Base-by-base conservation (phyloP, 1,140 invertebrate genomes). In the Palaemon carinicauda region DNA sequence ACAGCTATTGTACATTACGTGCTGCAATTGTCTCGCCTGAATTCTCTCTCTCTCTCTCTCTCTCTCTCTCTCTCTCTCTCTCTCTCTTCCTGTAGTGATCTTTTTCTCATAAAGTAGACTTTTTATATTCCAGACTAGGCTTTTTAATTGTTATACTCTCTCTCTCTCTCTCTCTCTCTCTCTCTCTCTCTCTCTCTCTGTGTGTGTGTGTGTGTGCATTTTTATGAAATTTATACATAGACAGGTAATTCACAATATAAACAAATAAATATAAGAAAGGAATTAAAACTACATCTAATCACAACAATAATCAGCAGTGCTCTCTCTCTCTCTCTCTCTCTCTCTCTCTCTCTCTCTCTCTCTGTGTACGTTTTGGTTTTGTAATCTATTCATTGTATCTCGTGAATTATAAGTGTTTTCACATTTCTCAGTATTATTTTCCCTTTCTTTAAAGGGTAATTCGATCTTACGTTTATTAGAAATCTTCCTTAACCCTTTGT, bases 51-150 rank as follows among this genome's bases (percentile, higher is more conserved):
- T 29, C 69, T 73, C 69, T 29, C 69, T 73, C 27, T 73, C 27
- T 29, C 69, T 73, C 69, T 29, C 69, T 73, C 27, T 29, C 69
- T 73, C 69, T 73, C 69, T 73, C 69, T 73, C 69, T 73, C 69
- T 73, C 69, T 29, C 69, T 73, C 27, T 29, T 65, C 56, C 7
- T 27, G 3, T 65, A 3, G 19, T 27, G 19, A n/a, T 60, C 12
- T 5, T 60, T n/a, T 5, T 27, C 12, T 60, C 56, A n/a, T 31
- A n/a, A 29, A 15, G 12, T 71, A 15, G 14, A 14, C 9, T 21
- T 24, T 24, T 15, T 31, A 29, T 24, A 17, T 21, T 4, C 24
- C 24, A 29, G 0, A 29, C 69, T n/a, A n/a, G n/a, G n/a, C 69
- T 2, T 71, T 27, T n/a, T n/a, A n/a, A n/a, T n/a, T n/a, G n/a